A percentile compares a stretch with the other conserved stretches of the same genome.
These are phyloP conservation scores for Acanthiza pusilla DNA, from an alignment of 2,797 vertebrate genomes.

Conservation along the genomic window DNA sequence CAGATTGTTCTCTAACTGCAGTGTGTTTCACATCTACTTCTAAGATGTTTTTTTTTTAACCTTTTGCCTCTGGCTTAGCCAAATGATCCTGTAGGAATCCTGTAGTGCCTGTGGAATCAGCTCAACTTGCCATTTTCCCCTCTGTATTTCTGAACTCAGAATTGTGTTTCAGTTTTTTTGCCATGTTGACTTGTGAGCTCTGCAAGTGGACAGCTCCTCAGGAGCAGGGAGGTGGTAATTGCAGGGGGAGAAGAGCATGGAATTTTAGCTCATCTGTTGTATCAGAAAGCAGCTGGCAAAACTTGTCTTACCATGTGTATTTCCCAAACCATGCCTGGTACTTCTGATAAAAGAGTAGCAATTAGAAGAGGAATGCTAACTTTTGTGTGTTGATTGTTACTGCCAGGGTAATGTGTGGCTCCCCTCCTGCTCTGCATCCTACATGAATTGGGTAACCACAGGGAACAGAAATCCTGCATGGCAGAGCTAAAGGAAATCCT, in stretches of 20 bases:
- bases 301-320: not conserved
- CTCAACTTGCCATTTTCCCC: not conserved
- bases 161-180: fast-evolving
- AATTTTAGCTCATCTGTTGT: not conserved
- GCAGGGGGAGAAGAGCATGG: not conserved
- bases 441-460: not conserved
- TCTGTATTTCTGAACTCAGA: not conserved
- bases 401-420: not conserved
- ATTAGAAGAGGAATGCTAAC: not conserved
- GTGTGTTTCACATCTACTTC: not conserved
- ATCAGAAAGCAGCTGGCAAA: not conserved
- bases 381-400: not conserved
- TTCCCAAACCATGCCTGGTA: not conserved
- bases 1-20: not conserved
- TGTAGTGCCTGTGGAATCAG: not conserved
- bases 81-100: not conserved
- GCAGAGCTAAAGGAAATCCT: not conserved
- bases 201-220: not conserved
- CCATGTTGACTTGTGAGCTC: not conserved
- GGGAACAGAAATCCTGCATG: not conserved
- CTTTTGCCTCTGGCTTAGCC: not conserved
- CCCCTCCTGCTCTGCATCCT: not conserved
- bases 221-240: not conserved
- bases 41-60: not conserved
- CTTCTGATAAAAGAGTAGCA: not conserved